These are phyloP conservation scores for Drosophila flavopinicola DNA, from an alignment of 2,888 invertebrate genomes.

Conservation along the genomic window DNA sequence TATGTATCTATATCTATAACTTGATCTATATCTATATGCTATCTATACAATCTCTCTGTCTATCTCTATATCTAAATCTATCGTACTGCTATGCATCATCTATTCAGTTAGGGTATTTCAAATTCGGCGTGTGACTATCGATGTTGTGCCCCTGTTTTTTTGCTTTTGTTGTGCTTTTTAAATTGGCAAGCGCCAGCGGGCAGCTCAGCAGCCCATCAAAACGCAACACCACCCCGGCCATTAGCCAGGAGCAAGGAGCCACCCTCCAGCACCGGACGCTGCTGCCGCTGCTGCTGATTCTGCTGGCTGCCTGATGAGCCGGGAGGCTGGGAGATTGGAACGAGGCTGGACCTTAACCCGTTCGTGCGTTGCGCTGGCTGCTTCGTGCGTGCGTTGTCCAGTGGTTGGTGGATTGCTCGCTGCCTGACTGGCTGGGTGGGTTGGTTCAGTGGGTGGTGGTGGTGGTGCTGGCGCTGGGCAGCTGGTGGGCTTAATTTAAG, in stretches of 20 bases:
- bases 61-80: no score
- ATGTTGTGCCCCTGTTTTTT: conserved; percentile 8
- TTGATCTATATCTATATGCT: no score
- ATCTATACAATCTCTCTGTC: no score
- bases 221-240: conserved; percentile 38
- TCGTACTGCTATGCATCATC: no score
- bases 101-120: not conserved
- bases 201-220: conserved; percentile 70
- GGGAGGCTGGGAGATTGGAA: not conserved
- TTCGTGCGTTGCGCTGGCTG: conserved; percentile 64
- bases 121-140: not conserved
- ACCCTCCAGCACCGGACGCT: conserved; percentile 33
- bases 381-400: conserved; percentile 74
- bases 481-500: conserved; percentile 79
- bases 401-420: conserved; percentile 50
- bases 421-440: conserved; percentile 13
- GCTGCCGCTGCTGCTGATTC: conserved; percentile 4
- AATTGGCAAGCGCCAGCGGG: conserved; percentile 80
- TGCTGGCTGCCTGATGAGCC: no score
- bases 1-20: no score
- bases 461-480: conserved; percentile 42
- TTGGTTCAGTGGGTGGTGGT: conserved; percentile 5
- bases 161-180: conserved; percentile 72
- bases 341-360: conserved; percentile 71
- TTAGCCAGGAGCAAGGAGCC: conserved; percentile 20